Base-by-base conservation (phyloP, 2,113 vertebrate species). In the Cyprinodon tularosa region DNA sequence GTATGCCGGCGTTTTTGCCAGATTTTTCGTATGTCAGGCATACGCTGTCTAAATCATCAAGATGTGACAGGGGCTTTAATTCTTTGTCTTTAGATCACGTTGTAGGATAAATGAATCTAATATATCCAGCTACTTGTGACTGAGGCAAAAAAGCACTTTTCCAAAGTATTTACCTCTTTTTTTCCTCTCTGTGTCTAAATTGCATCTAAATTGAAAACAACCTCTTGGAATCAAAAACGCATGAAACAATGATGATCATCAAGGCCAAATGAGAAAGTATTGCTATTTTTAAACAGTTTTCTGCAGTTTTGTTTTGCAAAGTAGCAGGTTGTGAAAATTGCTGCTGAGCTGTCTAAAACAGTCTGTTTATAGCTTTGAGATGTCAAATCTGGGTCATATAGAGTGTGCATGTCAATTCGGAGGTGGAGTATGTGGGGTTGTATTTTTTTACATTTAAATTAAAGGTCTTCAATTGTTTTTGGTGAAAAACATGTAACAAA, bases 311-410 rank as follows among this genome's bases (percentile, higher is more conserved):
- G 20, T 82, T 81, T 75, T 78, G 39, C 20, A 73, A 78, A 77
- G 70, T 8, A 61, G 22, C 37, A 71, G 75, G 15, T 60, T 82
- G 80, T 72, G 78, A 50, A 71, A 74, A 66, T 68, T 72, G 70
- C 60, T 76, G 38, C 64, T 83, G 76, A 75, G 50, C 50, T 84
- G 72, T 84, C 82, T 72, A 9, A 70, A 84, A 77, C 67, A 66
- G 61, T 20, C 65, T 60, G 62, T 9, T 17, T 50, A 36, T 50
- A 66, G 13, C 13, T 40, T 66, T 50, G 42, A 75, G 42, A 20
- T 69, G 29, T 62, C 13, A 57, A 14, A 72, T 38, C 22, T 11
- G 13, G 53, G 12, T 80, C 38, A 39, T 37, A 47, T 75, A 12
- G 39, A 68, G 73, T 45, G 50, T 64, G 17, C 29, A 57, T 61